Evolutionary conservation across 2,797 vertebrate genomes (phyloP).

Genomic region (Adelosebastes latens): DNA sequence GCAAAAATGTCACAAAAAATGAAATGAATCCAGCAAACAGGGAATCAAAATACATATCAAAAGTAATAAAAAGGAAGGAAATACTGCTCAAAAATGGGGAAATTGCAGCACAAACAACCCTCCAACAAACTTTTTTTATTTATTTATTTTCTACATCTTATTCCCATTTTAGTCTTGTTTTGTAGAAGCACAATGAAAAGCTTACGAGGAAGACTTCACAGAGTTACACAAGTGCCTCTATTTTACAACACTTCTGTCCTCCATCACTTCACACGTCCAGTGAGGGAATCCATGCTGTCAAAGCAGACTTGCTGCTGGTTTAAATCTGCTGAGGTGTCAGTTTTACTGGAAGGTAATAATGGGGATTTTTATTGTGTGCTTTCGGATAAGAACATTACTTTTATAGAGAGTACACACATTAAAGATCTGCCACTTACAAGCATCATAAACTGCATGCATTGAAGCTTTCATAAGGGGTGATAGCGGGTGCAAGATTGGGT

Average conservation of each 20-base stretch:
- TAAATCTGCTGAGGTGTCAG: slow-evolving; percentile 9
- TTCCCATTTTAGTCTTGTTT: background rate
- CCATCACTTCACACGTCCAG: background rate
- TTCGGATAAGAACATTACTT: slow-evolving; percentile 2
- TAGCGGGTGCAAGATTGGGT: background rate
- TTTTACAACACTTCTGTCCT: slow-evolving; percentile 8
- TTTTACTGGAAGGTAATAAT: background rate
- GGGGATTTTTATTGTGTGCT: slow-evolving; percentile 8
- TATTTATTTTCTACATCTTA: background rate
- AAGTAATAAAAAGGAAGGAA: background rate
- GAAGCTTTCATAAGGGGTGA: slow-evolving; percentile 1
- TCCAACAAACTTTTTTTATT: background rate
- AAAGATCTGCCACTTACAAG: background rate
- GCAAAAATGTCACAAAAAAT: background rate
- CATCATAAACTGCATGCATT: background rate
- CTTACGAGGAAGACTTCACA: background rate
- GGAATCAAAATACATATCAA: background rate
- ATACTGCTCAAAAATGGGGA: background rate
- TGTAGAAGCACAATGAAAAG: background rate
- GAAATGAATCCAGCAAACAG: background rate
- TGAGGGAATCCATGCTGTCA: background rate
- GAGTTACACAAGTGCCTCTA: background rate
- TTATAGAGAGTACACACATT: background rate
- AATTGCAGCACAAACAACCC: background rate
- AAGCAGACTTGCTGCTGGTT: background rate